These are phyloP conservation scores for Phrynocephalus versicolor DNA, from an alignment of 2,113 vertebrate species.

Conservation along the genomic window DNA sequence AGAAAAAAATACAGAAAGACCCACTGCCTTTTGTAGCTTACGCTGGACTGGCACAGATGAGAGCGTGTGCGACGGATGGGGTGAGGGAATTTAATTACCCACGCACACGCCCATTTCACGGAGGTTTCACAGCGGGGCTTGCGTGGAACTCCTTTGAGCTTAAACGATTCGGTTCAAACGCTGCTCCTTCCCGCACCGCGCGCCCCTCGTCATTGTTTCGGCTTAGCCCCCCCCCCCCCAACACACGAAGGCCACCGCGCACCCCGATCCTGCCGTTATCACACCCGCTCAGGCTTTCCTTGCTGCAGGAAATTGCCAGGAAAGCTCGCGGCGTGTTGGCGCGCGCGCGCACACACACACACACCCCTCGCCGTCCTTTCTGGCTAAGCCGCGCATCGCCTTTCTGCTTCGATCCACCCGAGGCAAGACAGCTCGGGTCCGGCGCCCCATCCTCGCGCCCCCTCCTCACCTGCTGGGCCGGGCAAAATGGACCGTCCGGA, in stretches of 20 bases:
- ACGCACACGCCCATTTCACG: neutral
- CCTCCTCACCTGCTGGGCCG: conserved; percentile 61
- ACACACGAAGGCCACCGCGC: no score
- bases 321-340: no score
- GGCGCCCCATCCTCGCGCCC: no score
- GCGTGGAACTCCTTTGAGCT: neutral
- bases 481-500: conserved; percentile 39
- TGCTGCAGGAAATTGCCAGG: neutral
- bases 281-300: neutral
- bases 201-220: neutral
- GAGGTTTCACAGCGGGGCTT: neutral
- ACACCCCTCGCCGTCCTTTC: neutral
- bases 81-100: neutral
- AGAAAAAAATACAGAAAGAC: no score
- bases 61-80: neutral
- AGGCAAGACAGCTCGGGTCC: neutral
- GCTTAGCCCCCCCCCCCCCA: neutral
- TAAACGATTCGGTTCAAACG: neutral
- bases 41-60: neutral
- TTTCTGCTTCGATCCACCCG: neutral
- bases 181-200: neutral
- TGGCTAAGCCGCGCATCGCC: no score
- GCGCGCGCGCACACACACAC: no score
- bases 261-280: neutral
- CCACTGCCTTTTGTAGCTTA: neutral